Conservation (phyloP, 2,888 invertebrate genomes). For the Phortica okadai region DNA sequence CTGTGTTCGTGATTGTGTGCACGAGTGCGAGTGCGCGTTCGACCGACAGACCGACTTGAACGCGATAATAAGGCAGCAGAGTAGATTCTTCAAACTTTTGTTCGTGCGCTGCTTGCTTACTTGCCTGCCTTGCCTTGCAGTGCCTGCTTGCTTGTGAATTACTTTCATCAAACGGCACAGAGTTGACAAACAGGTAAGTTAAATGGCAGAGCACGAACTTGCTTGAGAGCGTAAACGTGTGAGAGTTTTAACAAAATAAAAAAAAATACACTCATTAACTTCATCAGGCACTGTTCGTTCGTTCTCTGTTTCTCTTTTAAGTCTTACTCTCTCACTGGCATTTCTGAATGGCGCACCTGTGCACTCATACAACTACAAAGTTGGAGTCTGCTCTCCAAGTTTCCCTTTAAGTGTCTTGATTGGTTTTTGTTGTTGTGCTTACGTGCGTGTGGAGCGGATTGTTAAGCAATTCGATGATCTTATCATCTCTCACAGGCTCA, state of each 20-base stretch:
- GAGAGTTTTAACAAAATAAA: neutral
- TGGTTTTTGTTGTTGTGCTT: too few species aligned
- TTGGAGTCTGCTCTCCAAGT: too few species aligned
- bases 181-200: neutral
- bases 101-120: conserved; percentile 25
- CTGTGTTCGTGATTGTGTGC: neutral
- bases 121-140: neutral
- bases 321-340: too few species aligned
- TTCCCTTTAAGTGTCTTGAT: too few species aligned
- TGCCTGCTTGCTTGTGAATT: neutral
- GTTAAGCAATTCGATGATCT: too few species aligned
- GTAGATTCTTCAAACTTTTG: conserved; percentile 43
- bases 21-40: neutral
- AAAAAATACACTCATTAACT: too few species aligned
- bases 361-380: too few species aligned
- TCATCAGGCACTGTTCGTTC: too few species aligned
- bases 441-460: too few species aligned
- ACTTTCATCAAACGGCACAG: conserved; percentile 5
- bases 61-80: conserved; percentile 1
- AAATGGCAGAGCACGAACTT: neutral
- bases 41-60: neutral
- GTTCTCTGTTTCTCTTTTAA: too few species aligned
- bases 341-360: too few species aligned
- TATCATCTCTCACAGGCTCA: too few species aligned
- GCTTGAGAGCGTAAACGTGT: neutral